Percentiles rank a stretch among this genome's conserved stretches.
Evolutionary conservation across 2,888 invertebrate species (phyloP).

Genomic region (Clostera curtula): DNA sequence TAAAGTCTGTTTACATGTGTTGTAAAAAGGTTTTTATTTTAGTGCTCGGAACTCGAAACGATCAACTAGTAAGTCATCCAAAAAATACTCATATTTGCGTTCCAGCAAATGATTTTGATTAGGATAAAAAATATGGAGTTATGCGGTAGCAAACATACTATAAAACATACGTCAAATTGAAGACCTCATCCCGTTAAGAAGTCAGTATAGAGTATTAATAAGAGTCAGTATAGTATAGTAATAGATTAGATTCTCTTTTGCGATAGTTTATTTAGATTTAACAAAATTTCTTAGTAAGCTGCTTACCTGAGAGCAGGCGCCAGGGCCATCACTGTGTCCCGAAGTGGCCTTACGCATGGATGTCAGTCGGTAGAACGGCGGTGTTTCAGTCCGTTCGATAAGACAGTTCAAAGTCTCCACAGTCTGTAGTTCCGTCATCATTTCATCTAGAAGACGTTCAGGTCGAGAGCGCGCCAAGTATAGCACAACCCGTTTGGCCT

Average conservation of each 20-base stretch:
- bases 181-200: no score
- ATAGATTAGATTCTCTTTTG: no score
- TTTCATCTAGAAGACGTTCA: constrained; percentile 94
- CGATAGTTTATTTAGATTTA: background rate
- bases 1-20: no score
- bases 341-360: constrained; percentile 93
- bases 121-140: no score
- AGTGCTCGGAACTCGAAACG: no score
- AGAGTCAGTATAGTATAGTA: no score
- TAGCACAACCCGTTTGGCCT: constrained; percentile 96
- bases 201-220: no score
- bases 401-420: constrained; percentile 97
- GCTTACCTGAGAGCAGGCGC: constrained; percentile 58
- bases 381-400: constrained; percentile 97
- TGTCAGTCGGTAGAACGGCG: constrained; percentile 97
- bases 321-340: constrained; percentile 63
- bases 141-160: constrained; percentile 33
- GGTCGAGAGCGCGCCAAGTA: constrained; percentile 95
- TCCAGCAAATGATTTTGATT: no score
- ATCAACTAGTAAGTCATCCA: no score
- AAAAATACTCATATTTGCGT: no score
- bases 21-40: no score
- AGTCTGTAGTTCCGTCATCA: constrained; percentile 97
- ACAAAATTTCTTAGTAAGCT: background rate
- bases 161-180: no score